Evolutionary conservation across 2,888 invertebrate genomes (phyloP), one percentile per base, ranked within the genome.

Genomic region (Rhodophaea formosa): DNA sequence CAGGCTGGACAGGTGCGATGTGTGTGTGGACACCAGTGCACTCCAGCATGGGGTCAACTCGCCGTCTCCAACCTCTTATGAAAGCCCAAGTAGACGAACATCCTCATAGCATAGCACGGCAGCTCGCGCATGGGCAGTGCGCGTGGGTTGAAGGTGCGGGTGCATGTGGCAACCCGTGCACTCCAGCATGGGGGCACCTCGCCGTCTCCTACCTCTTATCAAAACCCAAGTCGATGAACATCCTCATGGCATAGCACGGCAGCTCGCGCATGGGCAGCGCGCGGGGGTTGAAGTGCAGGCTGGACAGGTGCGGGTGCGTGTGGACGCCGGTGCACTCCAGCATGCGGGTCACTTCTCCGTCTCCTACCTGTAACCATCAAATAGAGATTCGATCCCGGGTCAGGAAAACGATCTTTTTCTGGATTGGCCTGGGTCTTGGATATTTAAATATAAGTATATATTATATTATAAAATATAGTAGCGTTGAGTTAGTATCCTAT

Each of bases 81-180:
- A 66, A 96, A 93, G 55, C 94, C 93, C 63, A 97, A 88, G 62
- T 96, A 95, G 16, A 93, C 84, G 76, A 96, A 95, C 94, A 96
- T 96, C 75, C 92, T 92, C 46, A 95, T 66, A 0, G 92, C 90
- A 64, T 93, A 94, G 72, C 94, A 94, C 0, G 93, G 92, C 42
- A 93, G 91, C 68, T 94, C 94, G 7, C 91, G 77, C 16, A 88
- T 74, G 0, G 93, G 92, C 55, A 94, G 75, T 49, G 87, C 89
- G 10, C 94, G 90, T 3, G 93, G 90, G 62, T 92, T 92, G 76
- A 94, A 94, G 75, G 65, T 92, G 86, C 1, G 91, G 88, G 63
- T 93, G 89, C 53, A 76, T 74, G 71, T 94, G 94, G 68, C 86
- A 86, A 1, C 91, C 91, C 0, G 82, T 80, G 69, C 94, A 94